phyloP scores from a whole-genome alignment of 2,888 invertebrate species.

The Holacanthella duospinosa region DNA sequence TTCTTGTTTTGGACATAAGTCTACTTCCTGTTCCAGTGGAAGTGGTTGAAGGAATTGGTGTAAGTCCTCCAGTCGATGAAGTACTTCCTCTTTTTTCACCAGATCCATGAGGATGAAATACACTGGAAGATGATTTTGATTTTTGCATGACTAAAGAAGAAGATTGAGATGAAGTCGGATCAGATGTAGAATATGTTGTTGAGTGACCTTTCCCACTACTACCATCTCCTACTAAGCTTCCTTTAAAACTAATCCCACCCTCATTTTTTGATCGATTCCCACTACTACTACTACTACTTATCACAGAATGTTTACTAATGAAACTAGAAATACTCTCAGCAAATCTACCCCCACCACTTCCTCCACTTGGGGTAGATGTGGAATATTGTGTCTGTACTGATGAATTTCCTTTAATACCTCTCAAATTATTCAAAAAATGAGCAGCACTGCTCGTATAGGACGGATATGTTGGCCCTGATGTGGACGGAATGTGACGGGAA shows the following conservation, averaged over 20 bases:
- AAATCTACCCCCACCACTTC: not conserved
- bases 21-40: constrained; percentile 43
- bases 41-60: not conserved
- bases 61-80: constrained; percentile 9
- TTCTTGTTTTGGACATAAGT: constrained; percentile 64
- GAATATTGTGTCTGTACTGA: not conserved
- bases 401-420: not conserved
- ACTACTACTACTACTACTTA: not conserved
- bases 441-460: not conserved
- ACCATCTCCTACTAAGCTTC: not conserved
- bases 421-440: not conserved
- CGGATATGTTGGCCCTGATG: not conserved
- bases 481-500: not conserved
- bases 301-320: not conserved
- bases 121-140: constrained; percentile 77
- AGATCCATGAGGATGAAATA: constrained; percentile 53
- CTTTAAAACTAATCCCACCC: constrained; percentile 4
- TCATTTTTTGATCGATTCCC: not conserved
- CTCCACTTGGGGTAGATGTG: not conserved
- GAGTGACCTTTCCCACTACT: constrained; percentile 4
- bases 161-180: constrained; percentile 7
- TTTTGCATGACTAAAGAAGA: constrained; percentile 63
- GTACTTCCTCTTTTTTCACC: constrained; percentile 18
- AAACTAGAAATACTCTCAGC: not conserved
- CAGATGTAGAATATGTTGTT: not conserved